Evolutionary conservation across 1,140 invertebrate genomes (phyloP).

Genomic region (Cyclina sinensis): DNA sequence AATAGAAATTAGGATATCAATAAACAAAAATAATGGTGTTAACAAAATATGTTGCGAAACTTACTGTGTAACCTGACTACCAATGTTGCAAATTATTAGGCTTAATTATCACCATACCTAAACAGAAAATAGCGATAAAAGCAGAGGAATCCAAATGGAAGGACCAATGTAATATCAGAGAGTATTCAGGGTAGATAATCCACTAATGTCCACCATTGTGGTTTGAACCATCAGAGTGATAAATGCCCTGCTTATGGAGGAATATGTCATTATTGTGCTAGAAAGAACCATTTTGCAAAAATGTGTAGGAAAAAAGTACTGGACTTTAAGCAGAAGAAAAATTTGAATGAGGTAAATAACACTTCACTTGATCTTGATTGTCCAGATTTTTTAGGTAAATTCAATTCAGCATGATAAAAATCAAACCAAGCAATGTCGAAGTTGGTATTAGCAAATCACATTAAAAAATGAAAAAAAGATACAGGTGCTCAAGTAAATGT

Average conservation of each 20-base stretch:
- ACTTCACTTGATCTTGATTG: background rate
- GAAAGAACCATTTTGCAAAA: background rate
- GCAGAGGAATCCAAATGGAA: too few relatives aligned
- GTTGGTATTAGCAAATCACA: background rate
- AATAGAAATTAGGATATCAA: too few relatives aligned
- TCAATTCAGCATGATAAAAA: background rate
- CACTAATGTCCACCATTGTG: too few relatives aligned
- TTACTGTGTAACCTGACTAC: too few relatives aligned
- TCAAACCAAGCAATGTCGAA: background rate
- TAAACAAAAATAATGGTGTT: too few relatives aligned
- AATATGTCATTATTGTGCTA: background rate
- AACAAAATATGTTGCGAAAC: too few relatives aligned
- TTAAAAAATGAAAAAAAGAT: background rate
- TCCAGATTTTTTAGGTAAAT: background rate
- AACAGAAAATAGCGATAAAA: too few relatives aligned
- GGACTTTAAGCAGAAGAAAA: background rate
- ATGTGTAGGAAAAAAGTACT: background rate
- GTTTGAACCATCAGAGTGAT: background rate
- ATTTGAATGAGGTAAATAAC: background rate
- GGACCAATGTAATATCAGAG: too few relatives aligned
- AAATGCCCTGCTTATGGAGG: background rate
- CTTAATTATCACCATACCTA: too few relatives aligned
- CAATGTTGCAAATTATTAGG: too few relatives aligned
- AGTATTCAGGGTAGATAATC: too few relatives aligned
- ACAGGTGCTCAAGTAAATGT: slow-evolving; percentile 7